phyloP scores from a whole-genome alignment of 2,113 vertebrate genomes.

The Centropristis striata region DNA sequence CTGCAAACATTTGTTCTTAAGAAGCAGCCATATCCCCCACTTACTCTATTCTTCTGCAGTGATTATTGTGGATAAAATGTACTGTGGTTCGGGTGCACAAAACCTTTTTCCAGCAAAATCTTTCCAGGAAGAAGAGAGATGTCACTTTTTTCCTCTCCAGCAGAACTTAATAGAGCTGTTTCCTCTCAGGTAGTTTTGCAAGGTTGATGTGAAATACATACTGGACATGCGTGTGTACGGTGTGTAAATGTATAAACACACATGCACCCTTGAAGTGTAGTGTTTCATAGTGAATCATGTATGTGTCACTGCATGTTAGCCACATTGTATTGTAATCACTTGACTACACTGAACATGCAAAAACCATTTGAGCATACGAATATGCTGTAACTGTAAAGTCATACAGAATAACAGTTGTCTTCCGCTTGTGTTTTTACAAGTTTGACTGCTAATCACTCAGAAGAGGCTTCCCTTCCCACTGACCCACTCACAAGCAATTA shows the following conservation, averaged over 20 bases:
- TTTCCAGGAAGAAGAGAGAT: conserved; percentile 16
- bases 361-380: conserved; percentile 44
- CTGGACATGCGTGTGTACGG: conserved; percentile 1
- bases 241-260: conserved; percentile 30
- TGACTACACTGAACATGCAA: conserved; percentile 31
- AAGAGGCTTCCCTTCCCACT: conserved; percentile 40
- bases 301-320: conserved; percentile 42
- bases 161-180: conserved; percentile 3
- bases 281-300: conserved; percentile 51
- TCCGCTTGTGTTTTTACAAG: conserved; percentile 29
- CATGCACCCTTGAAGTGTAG: conserved; percentile 26
- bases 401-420: conserved; percentile 18
- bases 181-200: conserved; percentile 15
- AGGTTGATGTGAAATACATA: conserved; percentile 39
- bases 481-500: conserved; percentile 40
- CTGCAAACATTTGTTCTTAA: not conserved
- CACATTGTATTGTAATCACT: conserved; percentile 53
- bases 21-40: not conserved
- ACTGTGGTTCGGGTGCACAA: not conserved
- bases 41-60: not conserved
- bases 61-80: conserved; percentile 16
- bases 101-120: not conserved
- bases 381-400: conserved; percentile 11
- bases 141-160: not conserved
- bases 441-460: conserved; percentile 40